A percentile compares a stretch with the other conserved stretches of the same genome.
Conservation (phyloP, 1,140 invertebrate genomes). For the Philopotamus ludificatus region DNA sequence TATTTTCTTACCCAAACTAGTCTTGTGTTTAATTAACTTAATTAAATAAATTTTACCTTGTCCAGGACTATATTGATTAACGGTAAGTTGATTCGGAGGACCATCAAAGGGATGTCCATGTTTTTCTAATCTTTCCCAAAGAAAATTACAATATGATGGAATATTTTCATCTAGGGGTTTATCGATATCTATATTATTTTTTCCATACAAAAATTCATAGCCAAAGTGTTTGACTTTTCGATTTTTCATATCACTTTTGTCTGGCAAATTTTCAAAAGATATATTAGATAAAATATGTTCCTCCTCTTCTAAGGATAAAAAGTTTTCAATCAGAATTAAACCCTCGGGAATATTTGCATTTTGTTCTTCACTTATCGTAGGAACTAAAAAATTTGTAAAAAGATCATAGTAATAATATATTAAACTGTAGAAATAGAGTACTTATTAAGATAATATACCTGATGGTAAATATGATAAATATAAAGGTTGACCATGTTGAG, state of each 20-base stretch:
- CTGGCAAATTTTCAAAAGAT: conserved; percentile 56
- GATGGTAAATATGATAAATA: conserved; percentile 65
- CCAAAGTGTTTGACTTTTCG: conserved; percentile 91
- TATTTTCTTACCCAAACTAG: too few relatives aligned
- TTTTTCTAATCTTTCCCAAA: conserved; percentile 64
- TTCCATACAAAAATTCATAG: conserved; percentile 88
- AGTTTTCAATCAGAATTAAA: conserved; percentile 70
- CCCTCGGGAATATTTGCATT: conserved; percentile 62
- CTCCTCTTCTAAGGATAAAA: conserved; percentile 75
- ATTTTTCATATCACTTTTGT: conserved; percentile 70
- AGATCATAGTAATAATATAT: neutral
- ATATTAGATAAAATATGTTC: conserved; percentile 62
- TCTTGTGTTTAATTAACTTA: neutral
- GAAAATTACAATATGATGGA: conserved; percentile 67
- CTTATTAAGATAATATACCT: conserved; percentile 45
- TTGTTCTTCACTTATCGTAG: conserved; percentile 42
- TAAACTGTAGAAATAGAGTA: conserved; percentile 26
- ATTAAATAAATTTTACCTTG: conserved; percentile 64
- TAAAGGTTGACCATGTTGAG: conserved; percentile 57
- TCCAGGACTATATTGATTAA: conserved; percentile 88
- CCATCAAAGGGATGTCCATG: conserved; percentile 48
- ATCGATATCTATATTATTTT: conserved; percentile 80
- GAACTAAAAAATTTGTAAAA: conserved; percentile 49
- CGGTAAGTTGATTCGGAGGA: conserved; percentile 86
- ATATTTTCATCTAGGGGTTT: conserved; percentile 67